These are phyloP conservation scores for Drosophila miranda DNA, from an alignment of 1,140 invertebrate genomes.

Conservation along the genomic window DNA sequence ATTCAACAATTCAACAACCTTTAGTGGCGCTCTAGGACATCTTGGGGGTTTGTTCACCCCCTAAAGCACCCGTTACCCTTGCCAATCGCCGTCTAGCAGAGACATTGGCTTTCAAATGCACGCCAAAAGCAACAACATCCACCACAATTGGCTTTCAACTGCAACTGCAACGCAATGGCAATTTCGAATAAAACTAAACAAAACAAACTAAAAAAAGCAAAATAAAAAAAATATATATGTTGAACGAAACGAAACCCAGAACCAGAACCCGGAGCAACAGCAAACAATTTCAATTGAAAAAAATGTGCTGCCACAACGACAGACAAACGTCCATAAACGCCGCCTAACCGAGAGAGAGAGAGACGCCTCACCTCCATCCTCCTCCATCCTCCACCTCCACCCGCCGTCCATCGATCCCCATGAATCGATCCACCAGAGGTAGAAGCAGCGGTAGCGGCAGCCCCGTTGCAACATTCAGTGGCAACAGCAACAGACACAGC, in stretches of 20 bases:
- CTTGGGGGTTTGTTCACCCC: not conserved
- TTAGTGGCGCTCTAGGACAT: too few relatives aligned
- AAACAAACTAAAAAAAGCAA: slow-evolving; percentile 7
- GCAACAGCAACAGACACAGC: not conserved
- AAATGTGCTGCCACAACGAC: slow-evolving; percentile 52
- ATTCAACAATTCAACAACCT: too few relatives aligned
- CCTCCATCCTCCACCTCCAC: slow-evolving; percentile 1
- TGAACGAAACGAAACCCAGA: slow-evolving; percentile 42
- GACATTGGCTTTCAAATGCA: slow-evolving; percentile 56
- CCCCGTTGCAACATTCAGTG: slow-evolving; percentile 16
- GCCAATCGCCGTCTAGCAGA: slow-evolving; percentile 35
- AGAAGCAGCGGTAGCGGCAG: not conserved
- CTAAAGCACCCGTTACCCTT: slow-evolving; percentile 29
- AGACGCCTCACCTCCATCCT: slow-evolving; percentile 9
- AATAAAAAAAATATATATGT: slow-evolving; percentile 7
- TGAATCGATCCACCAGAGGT: slow-evolving; percentile 8
- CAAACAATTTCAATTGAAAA: slow-evolving; percentile 73
- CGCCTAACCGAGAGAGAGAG: slow-evolving; percentile 18
- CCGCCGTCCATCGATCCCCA: slow-evolving; percentile 7
- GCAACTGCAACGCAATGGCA: slow-evolving; percentile 51
- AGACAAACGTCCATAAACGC: slow-evolving; percentile 62
- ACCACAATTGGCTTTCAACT: slow-evolving; percentile 53
- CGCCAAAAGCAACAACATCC: slow-evolving; percentile 20
- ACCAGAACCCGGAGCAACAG: slow-evolving; percentile 39
- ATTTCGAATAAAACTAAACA: slow-evolving; percentile 49